A percentile compares a stretch with the other conserved stretches of the same genome.
These are phyloP conservation scores for Panthera leo DNA, from an alignment of 2,113 vertebrate genomes.

Conservation along the genomic window DNA sequence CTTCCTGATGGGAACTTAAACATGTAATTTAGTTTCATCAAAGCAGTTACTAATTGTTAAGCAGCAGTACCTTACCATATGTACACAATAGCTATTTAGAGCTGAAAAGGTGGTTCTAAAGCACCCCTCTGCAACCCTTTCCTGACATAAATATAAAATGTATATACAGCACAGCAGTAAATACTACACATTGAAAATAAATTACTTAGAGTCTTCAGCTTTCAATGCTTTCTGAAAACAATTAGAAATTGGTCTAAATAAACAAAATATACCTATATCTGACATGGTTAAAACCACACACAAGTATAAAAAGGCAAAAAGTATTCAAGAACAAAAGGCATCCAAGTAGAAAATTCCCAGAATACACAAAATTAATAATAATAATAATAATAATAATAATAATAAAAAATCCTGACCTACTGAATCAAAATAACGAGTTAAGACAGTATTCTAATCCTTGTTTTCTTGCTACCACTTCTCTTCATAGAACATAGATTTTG, in stretches of 20 bases:
- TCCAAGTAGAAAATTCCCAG: constrained; percentile 51
- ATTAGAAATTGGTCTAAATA: constrained; percentile 82
- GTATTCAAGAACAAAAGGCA: constrained; percentile 27
- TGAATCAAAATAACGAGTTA: not conserved
- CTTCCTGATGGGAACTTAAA: constrained; percentile 95
- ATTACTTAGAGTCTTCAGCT: constrained; percentile 81
- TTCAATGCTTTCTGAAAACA: constrained; percentile 79
- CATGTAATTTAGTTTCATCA: constrained; percentile 97
- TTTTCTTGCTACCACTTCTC: not conserved
- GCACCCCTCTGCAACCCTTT: constrained; percentile 89
- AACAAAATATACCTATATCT: constrained; percentile 77
- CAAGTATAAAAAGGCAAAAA: constrained; percentile 63
- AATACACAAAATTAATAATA: constrained; percentile 44
- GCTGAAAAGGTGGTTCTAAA: constrained; percentile 89
- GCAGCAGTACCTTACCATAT: constrained; percentile 94
- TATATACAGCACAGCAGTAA: constrained; percentile 89
- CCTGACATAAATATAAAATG: constrained; percentile 90
- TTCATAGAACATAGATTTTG: not conserved
- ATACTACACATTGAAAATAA: constrained; percentile 87
- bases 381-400: not conserved
- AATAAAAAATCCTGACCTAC: constrained; percentile 21
- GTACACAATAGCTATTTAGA: constrained; percentile 92
- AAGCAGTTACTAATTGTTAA: constrained; percentile 97
- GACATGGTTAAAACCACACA: constrained; percentile 62
- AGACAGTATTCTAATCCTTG: not conserved